Conservation (phyloP, 2,888 invertebrate species). For the Cephus sareptanus region DNA sequence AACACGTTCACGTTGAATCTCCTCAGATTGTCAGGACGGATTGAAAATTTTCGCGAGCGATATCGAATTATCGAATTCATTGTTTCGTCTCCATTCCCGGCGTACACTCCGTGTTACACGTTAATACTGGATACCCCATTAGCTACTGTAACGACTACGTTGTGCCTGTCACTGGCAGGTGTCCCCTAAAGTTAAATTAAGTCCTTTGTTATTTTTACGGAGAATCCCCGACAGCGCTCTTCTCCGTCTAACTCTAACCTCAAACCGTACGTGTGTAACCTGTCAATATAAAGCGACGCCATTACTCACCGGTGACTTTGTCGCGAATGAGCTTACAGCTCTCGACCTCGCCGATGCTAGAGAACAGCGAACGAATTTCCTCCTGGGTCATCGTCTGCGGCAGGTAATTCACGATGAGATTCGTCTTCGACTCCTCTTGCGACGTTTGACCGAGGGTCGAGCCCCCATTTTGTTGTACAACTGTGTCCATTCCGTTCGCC, state of each 20-base stretch:
- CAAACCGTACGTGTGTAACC: neutral
- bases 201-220: neutral
- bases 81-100: neutral
- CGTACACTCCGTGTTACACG: neutral
- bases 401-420: slow-evolving; percentile 99
- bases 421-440: slow-evolving; percentile 93
- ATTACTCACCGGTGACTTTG: slow-evolving; percentile 87
- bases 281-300: neutral
- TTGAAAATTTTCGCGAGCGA: neutral
- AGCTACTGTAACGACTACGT: neutral
- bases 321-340: slow-evolving; percentile 99
- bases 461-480: slow-evolving; percentile 88
- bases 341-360: slow-evolving; percentile 98
- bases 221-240: neutral
- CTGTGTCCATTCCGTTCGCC: slow-evolving; percentile 86
- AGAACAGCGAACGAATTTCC: slow-evolving; percentile 97
- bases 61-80: neutral
- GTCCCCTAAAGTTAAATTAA: neutral
- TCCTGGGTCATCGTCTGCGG: slow-evolving; percentile 99
- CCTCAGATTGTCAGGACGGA: neutral
- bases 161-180: neutral
- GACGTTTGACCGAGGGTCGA: slow-evolving; percentile 73
- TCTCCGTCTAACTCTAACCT: neutral
- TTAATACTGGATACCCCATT: neutral
- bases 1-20: neutral